Evolutionary conservation across 2,113 vertebrate species (phyloP), one percentile per base, ranked within the genome.

Genomic region (Globicephala melas): DNA sequence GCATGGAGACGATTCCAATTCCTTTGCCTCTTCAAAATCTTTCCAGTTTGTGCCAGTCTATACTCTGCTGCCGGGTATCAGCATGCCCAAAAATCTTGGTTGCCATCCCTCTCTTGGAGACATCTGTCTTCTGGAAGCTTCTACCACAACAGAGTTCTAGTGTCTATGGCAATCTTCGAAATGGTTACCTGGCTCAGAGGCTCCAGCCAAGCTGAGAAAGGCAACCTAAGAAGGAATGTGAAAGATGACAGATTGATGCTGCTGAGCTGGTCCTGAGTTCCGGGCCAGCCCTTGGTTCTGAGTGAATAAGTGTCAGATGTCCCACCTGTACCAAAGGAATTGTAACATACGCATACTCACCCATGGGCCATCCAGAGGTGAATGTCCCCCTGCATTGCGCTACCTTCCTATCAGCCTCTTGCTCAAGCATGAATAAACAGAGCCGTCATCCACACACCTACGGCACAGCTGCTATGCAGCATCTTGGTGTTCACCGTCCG

Each of bases 161-260:
- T 79, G 91, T 95, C 58, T 63, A 47, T 77, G 62, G 21, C 5
- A 70, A 71, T 86, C 62, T 70, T 70, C 92, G 95, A 96, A 95
- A 95, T 76, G 20, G 53, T 93, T 92, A 47, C 50, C 71, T 36
- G 55, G 55, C 84, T 95, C 47, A 89, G 76, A 89, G 55, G 5
- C 55, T 79, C 13, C 80, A 68, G 70, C 33, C 62, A 87, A 74
- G 38, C 26, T 82, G 36, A 85, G 21, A 89, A 87, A 91, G 65
- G 73, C 87, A 90, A 90, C 63, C 94, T 33, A 90, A 90, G 84
- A 95, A 97, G 67, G 44, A 87, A 38, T 70, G 70, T 97, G 91
- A 95, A 80, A 94, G 82, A 93, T 95, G 74, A 96, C 84, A 93
- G 79, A 95, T 73, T 89, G 73, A 47, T 87, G 70, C 53, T 77